Conservation (phyloP, 1,140 invertebrate genomes). For the Venustaconcha ellipsiformis region DNA sequence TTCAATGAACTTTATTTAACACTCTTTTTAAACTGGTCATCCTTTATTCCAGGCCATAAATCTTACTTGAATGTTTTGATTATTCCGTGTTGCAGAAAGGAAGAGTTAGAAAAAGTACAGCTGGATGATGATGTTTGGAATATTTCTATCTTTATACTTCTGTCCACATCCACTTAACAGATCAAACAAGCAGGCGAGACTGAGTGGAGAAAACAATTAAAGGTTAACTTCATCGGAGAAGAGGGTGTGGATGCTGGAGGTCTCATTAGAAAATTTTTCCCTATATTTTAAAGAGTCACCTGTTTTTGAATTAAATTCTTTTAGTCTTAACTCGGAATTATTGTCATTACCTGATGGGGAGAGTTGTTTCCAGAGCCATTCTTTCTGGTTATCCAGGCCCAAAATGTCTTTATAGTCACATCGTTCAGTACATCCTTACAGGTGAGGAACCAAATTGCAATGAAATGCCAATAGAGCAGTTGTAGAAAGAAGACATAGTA, state of each 20-base stretch:
- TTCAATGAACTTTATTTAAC: too few species aligned
- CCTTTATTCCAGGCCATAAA: too few species aligned
- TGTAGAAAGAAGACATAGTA: neutral
- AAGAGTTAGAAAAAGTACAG: too few species aligned
- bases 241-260: constrained; percentile 27
- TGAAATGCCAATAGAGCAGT: neutral
- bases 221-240: constrained; percentile 21
- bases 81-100: too few species aligned
- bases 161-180: constrained; percentile 9
- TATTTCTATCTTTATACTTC: constrained; percentile 14
- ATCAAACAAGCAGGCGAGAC: constrained; percentile 2
- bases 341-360: constrained; percentile 4
- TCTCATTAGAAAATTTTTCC: constrained; percentile 15
- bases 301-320: constrained; percentile 8
- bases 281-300: constrained; percentile 17
- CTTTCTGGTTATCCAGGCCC: constrained; percentile 12
- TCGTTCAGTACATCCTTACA: constrained; percentile 2
- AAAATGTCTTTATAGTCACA: constrained; percentile 3
- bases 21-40: too few species aligned
- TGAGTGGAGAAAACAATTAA: constrained; percentile 8
- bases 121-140: neutral
- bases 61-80: too few species aligned
- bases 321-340: constrained; percentile 5
- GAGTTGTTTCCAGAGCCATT: constrained; percentile 5
- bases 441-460: neutral